Conservation (phyloP, 2,888 invertebrate species). For the Romanomermis culicivorax region DNA sequence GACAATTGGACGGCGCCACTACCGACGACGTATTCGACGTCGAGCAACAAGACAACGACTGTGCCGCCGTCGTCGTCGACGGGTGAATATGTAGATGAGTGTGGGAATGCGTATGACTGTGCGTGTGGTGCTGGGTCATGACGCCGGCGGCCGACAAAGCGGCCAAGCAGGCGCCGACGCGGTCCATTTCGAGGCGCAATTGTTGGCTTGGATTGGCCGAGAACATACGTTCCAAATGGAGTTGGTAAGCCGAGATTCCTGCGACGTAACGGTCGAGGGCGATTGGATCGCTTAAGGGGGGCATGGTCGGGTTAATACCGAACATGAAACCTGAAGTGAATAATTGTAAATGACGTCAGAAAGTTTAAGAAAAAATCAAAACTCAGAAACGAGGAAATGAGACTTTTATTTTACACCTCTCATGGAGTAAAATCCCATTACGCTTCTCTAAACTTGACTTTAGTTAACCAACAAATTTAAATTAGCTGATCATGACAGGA, state of each 20-base stretch:
- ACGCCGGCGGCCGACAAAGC: background rate
- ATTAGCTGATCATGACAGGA: too few species aligned
- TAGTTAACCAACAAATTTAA: too few species aligned
- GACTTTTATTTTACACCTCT: too few species aligned
- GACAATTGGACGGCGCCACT: conserved; percentile 5
- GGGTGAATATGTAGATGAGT: conserved; percentile 59
- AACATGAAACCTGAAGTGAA: too few species aligned
- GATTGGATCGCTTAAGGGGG: background rate
- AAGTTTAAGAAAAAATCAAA: too few species aligned
- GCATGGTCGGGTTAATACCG: background rate
- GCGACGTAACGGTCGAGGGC: background rate
- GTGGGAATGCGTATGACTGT: conserved; percentile 60
- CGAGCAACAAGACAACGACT: background rate
- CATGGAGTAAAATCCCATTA: too few species aligned
- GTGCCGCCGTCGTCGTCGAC: conserved; percentile 30
- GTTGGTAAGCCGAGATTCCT: background rate
- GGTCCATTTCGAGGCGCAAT: background rate
- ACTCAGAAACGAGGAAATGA: too few species aligned
- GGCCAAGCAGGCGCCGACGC: background rate
- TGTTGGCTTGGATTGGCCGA: background rate
- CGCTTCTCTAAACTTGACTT: too few species aligned
- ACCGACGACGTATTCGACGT: conserved; percentile 22
- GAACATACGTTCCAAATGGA: conserved; percentile 1
- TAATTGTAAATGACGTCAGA: too few species aligned
- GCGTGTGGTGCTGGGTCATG: conserved; percentile 39